Conservation (phyloP, 2,888 invertebrate genomes). For the Pammene fasciana region DNA sequence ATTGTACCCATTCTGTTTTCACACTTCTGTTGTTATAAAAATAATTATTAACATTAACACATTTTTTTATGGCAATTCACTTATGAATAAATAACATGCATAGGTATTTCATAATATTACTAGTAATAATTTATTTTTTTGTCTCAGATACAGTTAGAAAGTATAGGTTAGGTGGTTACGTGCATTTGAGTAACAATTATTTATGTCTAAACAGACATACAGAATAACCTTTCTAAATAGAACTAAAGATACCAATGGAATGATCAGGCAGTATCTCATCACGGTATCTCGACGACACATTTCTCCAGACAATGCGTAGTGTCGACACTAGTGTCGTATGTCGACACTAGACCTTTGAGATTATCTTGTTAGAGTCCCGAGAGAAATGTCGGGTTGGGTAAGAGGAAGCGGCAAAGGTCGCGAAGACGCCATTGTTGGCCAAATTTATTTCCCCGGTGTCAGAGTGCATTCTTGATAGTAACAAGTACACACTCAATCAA, state of each 20-base stretch:
- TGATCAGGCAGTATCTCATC: slow-evolving; percentile 32
- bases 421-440: slow-evolving; percentile 33
- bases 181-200: not conserved
- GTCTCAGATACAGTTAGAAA: too few species aligned
- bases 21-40: too few species aligned
- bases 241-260: slow-evolving; percentile 24
- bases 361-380: slow-evolving; percentile 36
- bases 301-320: slow-evolving; percentile 40
- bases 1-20: too few species aligned
- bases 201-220: slow-evolving; percentile 10
- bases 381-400: slow-evolving; percentile 32
- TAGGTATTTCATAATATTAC: too few species aligned
- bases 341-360: slow-evolving; percentile 33
- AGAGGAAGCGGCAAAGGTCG: slow-evolving; percentile 34
- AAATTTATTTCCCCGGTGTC: slow-evolving; percentile 36
- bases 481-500: not conserved
- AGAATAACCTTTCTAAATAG: slow-evolving; percentile 15
- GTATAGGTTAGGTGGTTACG: too few species aligned
- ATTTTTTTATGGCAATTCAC: not conserved
- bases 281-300: slow-evolving; percentile 39
- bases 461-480: slow-evolving; percentile 20
- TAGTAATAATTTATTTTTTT: too few species aligned
- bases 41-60: too few species aligned
- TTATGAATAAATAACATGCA: too few species aligned
- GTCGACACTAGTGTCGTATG: slow-evolving; percentile 33